Percentiles rank a stretch among this genome's conserved stretches.
phyloP scores from a whole-genome alignment of 2,797 vertebrate species.

The Rhynchotus rufescens region DNA sequence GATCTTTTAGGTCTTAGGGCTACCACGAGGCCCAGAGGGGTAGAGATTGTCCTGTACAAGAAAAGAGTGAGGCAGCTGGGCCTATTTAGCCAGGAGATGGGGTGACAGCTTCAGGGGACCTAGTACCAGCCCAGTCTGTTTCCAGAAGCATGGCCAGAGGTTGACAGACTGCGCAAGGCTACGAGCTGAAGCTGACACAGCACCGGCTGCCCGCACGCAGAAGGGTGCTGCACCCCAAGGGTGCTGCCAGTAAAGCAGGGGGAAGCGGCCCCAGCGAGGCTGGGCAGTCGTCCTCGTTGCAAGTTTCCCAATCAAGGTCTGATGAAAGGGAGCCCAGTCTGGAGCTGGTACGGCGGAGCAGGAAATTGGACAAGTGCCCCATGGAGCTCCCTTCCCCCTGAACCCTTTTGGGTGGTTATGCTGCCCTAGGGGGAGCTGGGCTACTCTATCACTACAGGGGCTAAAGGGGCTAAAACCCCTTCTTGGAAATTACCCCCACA shows the following conservation, averaged over 20 bases:
- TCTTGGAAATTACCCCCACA: background rate
- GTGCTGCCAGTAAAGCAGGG: too few relatives aligned
- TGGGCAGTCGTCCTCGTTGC: background rate
- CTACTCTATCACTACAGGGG: background rate
- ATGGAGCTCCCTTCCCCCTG: background rate
- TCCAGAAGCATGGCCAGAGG: background rate
- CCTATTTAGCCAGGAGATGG: accelerated
- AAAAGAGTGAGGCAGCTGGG: background rate
- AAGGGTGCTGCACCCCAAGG: too few relatives aligned
- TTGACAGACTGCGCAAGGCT: background rate
- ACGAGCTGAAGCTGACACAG: background rate
- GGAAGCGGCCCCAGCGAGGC: background rate
- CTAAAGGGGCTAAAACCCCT: too few relatives aligned
- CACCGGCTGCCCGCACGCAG: too few relatives aligned
- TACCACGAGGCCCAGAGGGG: background rate
- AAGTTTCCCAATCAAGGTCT: background rate
- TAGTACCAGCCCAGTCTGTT: accelerated
- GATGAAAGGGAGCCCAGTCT: background rate
- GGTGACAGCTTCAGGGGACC: background rate
- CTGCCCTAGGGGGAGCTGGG: background rate
- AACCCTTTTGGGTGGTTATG: background rate
- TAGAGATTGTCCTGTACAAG: accelerated
- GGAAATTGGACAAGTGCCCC: background rate
- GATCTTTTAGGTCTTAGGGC: background rate
- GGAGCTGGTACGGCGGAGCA: too few relatives aligned